These are phyloP conservation scores for Drosophila glabriapex DNA, from an alignment of 2,888 invertebrate genomes.

Conservation along the genomic window DNA sequence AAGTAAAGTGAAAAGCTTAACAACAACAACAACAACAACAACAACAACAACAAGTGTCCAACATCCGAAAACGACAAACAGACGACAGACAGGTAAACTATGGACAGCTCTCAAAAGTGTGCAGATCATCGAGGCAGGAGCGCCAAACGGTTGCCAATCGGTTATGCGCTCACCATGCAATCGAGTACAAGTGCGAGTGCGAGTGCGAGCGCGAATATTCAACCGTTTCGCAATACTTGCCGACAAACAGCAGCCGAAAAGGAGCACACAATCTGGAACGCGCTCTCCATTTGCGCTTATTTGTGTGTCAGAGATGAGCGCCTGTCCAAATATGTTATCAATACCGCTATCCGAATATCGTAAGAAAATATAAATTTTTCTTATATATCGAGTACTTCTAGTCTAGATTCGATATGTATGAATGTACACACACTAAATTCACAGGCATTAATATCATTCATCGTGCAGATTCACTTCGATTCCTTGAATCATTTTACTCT, in stretches of 20 bases:
- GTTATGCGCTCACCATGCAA: constrained; percentile 45
- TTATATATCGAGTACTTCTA: neutral
- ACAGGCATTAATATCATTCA: too few relatives aligned
- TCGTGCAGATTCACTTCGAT: neutral
- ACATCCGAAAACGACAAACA: constrained; percentile 24
- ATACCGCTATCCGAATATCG: neutral
- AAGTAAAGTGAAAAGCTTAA: constrained; percentile 27
- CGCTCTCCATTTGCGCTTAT: constrained; percentile 29
- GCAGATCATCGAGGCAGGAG: constrained; percentile 34
- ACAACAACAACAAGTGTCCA: constrained; percentile 15
- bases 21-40: constrained; percentile 20
- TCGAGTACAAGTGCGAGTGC: constrained; percentile 9
- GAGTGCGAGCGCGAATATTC: constrained; percentile 6
- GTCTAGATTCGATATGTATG: neutral
- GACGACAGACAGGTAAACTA: constrained; percentile 3
- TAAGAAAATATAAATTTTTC: neutral
- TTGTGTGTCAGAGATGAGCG: constrained; percentile 27
- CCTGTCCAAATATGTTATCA: constrained; percentile 7
- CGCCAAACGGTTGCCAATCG: constrained; percentile 59
- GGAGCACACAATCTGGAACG: constrained; percentile 64
- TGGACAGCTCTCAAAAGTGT: constrained; percentile 5
- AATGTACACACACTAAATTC: neutral
- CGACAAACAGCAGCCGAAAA: constrained; percentile 47
- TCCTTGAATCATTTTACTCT: neutral
- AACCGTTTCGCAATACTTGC: constrained; percentile 71